A percentile compares a stretch with the other conserved stretches of the same genome.
Conservation (phyloP, 2,113 vertebrate species). For the Falco punctatus region DNA sequence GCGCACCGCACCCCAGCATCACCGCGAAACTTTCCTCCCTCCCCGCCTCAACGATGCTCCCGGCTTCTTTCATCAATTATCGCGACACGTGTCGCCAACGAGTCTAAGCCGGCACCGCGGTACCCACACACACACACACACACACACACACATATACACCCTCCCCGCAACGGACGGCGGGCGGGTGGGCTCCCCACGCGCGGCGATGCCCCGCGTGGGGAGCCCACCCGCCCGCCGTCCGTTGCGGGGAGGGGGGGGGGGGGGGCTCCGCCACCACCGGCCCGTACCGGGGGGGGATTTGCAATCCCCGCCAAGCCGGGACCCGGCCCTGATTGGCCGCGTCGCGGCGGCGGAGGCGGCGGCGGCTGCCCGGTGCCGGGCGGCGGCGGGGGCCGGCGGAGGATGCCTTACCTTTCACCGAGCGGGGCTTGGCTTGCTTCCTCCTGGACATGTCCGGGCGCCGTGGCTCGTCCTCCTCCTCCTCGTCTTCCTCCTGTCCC, state of each 20-base stretch:
- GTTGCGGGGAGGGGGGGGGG: not conserved
- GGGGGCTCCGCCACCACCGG: not conserved
- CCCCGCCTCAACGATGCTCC: not conserved
- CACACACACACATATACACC: not conserved
- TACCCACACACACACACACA: not conserved
- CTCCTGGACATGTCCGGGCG: constrained; percentile 91
- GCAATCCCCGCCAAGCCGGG: constrained; percentile 79
- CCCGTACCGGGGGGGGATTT: constrained; percentile 49
- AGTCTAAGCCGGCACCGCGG: not conserved
- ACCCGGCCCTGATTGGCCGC: constrained; percentile 80
- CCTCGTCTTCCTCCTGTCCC: constrained; percentile 62
- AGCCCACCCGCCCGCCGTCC: too few relatives aligned
- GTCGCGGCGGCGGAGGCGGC: constrained; percentile 46
- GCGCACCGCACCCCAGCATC: not conserved
- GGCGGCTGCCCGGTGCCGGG: not conserved
- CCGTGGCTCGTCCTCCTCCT: constrained; percentile 57
- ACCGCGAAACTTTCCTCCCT: constrained; percentile 25
- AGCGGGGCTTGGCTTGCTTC: constrained; percentile 97
- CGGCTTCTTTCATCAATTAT: constrained; percentile 31
- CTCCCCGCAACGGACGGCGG: not conserved
- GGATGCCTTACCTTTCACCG: constrained; percentile 92
- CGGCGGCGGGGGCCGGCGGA: not conserved
- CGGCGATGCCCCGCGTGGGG: too few relatives aligned
- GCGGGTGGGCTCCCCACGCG: not conserved
- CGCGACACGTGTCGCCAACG: constrained; percentile 37